Percentiles rank a stretch among this genome's conserved stretches.
Evolutionary conservation across 1,140 invertebrate genomes (phyloP).

Genomic region (Drosophila subpulchrella): DNA sequence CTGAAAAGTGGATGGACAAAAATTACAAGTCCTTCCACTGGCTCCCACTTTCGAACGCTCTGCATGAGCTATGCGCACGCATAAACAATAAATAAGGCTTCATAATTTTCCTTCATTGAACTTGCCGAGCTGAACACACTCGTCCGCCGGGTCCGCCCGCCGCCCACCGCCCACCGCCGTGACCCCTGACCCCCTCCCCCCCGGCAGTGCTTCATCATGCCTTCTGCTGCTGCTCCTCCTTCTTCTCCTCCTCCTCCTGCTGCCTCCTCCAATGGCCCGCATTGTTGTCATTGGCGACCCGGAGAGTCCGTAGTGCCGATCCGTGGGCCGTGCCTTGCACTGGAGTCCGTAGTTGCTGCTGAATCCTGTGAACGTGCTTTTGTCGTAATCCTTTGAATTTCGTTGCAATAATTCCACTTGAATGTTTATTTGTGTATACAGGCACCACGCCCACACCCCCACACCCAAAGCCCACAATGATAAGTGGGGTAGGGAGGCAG

Average conservation of each 20-base stretch:
- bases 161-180: background rate
- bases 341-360: conserved; percentile 58
- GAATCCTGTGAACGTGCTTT: conserved; percentile 84
- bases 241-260: background rate
- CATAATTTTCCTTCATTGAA: conserved; percentile 83
- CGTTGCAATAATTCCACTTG: conserved; percentile 84
- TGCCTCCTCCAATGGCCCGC: conserved; percentile 50
- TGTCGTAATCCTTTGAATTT: conserved; percentile 84
- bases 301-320: conserved; percentile 49
- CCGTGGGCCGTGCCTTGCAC: conserved; percentile 69
- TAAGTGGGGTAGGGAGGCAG: background rate
- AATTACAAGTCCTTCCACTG: conserved; percentile 43
- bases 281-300: conserved; percentile 80
- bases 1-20: conserved; percentile 27
- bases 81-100: conserved; percentile 83
- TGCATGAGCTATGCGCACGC: conserved; percentile 77
- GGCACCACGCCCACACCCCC: conserved; percentile 53
- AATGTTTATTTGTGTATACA: conserved; percentile 83
- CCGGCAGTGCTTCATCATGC: conserved; percentile 52
- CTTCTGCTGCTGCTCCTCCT: background rate
- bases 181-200: background rate
- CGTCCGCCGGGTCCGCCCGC: conserved; percentile 1
- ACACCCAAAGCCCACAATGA: background rate
- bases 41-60: background rate
- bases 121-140: conserved; percentile 35